Conservation (phyloP, 2,888 invertebrate genomes). For the Ferdinandea cuprea region DNA sequence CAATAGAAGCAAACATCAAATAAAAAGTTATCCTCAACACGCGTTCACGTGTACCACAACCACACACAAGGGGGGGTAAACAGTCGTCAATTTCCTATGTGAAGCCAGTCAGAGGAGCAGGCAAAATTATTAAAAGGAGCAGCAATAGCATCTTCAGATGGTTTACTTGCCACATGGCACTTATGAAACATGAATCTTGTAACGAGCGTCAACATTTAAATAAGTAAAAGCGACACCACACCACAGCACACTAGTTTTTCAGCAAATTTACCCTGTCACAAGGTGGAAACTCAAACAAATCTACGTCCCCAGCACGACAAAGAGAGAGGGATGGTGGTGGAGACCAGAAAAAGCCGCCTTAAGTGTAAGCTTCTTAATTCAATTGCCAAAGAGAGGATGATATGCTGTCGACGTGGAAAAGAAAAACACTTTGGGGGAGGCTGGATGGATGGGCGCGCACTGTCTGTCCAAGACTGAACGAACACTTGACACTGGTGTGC, state of each 20-base stretch:
- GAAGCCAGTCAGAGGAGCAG: constrained; percentile 39
- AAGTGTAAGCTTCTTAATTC: constrained; percentile 73
- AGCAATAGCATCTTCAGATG: constrained; percentile 31
- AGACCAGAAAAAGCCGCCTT: constrained; percentile 59
- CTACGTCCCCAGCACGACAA: no score
- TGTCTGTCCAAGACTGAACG: constrained; percentile 35
- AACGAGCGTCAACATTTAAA: constrained; percentile 62
- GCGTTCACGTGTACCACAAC: constrained; percentile 45
- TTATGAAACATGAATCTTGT: constrained; percentile 43
- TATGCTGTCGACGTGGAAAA: constrained; percentile 18
- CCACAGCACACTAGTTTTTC: constrained; percentile 41
- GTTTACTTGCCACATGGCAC: constrained; percentile 25
- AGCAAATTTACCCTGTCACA: constrained; percentile 65
- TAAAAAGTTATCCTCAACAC: constrained; percentile 25
- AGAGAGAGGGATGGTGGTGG: neutral
- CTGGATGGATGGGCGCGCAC: neutral
- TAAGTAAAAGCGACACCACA: constrained; percentile 14
- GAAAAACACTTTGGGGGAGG: constrained; percentile 31
- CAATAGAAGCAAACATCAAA: constrained; percentile 56
- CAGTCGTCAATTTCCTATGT: constrained; percentile 24
- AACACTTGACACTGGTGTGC: neutral
- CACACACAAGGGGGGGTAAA: constrained; percentile 41
- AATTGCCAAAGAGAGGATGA: constrained; percentile 67
- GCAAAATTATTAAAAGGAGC: constrained; percentile 41
- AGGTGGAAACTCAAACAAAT: constrained; percentile 72